A percentile compares a stretch with the other conserved stretches of the same genome.
Conservation (phyloP, 2,113 vertebrate species). For the Perccottus glenii region DNA sequence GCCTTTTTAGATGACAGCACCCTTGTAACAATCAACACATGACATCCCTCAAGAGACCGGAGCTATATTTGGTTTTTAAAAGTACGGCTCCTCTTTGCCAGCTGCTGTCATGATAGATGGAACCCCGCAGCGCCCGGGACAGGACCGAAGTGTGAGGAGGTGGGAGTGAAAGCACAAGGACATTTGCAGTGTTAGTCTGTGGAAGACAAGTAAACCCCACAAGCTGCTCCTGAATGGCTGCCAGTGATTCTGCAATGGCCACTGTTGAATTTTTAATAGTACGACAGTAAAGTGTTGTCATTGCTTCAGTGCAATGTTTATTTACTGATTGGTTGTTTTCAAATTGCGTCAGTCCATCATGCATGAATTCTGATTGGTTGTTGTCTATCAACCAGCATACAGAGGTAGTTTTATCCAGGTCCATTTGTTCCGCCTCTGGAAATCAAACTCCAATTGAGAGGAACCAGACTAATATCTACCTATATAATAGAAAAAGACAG, state of each 20-base stretch:
- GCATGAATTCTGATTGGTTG: no score
- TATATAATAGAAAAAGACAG: no score
- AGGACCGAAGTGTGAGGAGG: conserved; percentile 18
- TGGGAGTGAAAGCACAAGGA: conserved; percentile 15
- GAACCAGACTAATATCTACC: no score
- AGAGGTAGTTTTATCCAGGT: no score
- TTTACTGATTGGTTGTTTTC: no score
- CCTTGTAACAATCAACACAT: conserved; percentile 10
- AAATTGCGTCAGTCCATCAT: no score
- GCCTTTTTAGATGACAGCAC: conserved; percentile 2
- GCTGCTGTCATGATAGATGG: conserved; percentile 12
- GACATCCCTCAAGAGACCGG: not conserved
- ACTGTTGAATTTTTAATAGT: conserved; percentile 57
- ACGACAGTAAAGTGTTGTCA: conserved; percentile 40
- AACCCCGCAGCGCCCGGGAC: conserved; percentile 7
- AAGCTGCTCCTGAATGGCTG: conserved; percentile 59
- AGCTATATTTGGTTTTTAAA: conserved; percentile 9
- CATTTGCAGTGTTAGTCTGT: conserved; percentile 50
- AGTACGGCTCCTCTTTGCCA: not conserved
- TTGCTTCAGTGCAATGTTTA: no score
- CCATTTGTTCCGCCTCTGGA: no score
- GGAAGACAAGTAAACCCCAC: conserved; percentile 53
- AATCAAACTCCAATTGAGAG: no score
- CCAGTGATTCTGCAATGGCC: conserved; percentile 40
- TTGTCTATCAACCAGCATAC: no score